Conservation (phyloP, 2,888 invertebrate genomes). For the Clivina fossor region DNA sequence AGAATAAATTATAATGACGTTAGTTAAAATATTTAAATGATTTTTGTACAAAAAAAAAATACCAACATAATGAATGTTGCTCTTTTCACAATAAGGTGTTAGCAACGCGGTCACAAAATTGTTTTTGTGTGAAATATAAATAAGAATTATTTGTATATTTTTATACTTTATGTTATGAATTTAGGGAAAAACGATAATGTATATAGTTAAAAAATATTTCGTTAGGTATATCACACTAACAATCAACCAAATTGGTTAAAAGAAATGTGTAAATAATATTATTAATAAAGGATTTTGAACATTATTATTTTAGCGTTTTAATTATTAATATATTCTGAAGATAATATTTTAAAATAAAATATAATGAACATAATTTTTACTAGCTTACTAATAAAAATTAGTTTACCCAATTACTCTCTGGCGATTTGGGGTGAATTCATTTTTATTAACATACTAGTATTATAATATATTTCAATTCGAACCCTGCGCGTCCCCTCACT, state of each 20-base stretch:
- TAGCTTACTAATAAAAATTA: too few species aligned
- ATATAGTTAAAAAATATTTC: conserved; percentile 25
- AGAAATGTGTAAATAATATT: too few species aligned
- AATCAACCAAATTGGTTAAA: conserved; percentile 24
- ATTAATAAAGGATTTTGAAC: too few species aligned
- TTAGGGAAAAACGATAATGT: conserved; percentile 25
- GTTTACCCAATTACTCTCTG: too few species aligned
- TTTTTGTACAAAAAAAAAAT: background rate
- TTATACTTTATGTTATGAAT: conserved; percentile 27
- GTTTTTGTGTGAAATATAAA: background rate
- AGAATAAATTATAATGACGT: background rate
- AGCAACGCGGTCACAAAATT: conserved; percentile 16
- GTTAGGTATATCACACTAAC: conserved; percentile 29
- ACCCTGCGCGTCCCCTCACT: too few species aligned
- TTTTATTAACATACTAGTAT: too few species aligned
- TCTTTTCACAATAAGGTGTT: conserved; percentile 1
- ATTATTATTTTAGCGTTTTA: too few species aligned
- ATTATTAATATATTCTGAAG: too few species aligned
- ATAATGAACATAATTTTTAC: too few species aligned
- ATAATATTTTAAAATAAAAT: too few species aligned
- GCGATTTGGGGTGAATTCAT: too few species aligned
- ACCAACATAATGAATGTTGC: conserved; percentile 2
- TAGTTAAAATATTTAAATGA: background rate
- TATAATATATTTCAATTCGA: too few species aligned
- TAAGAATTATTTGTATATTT: conserved; percentile 16